These are phyloP conservation scores for Drosophila acutilabella DNA, from an alignment of 2,888 invertebrate species.

Conservation along the genomic window DNA sequence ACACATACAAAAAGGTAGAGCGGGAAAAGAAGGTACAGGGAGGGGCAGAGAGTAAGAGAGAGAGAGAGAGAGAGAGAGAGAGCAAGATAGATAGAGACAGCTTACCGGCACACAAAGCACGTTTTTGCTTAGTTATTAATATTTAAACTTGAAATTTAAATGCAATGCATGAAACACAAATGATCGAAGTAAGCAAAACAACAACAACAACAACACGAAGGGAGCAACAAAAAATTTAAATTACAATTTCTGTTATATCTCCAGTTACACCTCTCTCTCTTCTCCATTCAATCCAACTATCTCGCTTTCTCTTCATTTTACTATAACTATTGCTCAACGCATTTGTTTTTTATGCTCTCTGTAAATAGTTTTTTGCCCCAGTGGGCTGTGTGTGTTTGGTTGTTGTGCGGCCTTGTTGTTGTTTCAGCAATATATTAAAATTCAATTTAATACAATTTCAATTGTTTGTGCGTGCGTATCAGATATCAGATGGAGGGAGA, in stretches of 20 bases:
- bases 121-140: constrained; percentile 72
- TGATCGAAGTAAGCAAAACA: constrained; percentile 47
- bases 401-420: constrained; percentile 42
- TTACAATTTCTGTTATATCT: constrained; percentile 46
- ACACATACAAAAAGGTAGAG: constrained; percentile 20
- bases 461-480: constrained; percentile 73
- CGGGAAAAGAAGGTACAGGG: not conserved
- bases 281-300: not conserved
- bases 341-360: constrained; percentile 26
- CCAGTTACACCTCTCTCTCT: constrained; percentile 2
- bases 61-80: constrained; percentile 4
- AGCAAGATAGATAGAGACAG: not conserved
- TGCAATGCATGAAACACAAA: constrained; percentile 68
- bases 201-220: constrained; percentile 14
- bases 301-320: not conserved
- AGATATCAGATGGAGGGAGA: constrained; percentile 16
- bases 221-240: constrained; percentile 32
- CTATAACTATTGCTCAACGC: not conserved
- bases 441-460: constrained; percentile 79
- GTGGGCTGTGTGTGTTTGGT: constrained; percentile 22
- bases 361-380: constrained; percentile 34
- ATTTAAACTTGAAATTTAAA: constrained; percentile 72
- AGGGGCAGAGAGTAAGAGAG: not conserved
- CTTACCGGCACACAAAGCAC: constrained; percentile 35
- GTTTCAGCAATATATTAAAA: constrained; percentile 70